Conservation (phyloP, 2,797 vertebrate genomes). For the Distichodus sexfasciatus region DNA sequence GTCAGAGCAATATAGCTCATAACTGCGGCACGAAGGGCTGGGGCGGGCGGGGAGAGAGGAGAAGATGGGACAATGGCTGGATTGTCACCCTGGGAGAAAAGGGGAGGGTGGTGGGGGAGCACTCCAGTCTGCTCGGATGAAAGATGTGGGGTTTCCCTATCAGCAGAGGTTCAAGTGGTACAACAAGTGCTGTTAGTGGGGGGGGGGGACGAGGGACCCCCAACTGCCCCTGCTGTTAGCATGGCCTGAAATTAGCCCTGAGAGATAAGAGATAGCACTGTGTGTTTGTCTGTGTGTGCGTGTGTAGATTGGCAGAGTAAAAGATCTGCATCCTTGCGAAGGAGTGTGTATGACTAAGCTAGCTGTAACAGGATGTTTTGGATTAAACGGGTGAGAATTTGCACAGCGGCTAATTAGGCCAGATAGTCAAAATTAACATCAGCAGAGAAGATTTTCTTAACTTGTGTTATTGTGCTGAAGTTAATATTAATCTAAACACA, state of each 20-base stretch:
- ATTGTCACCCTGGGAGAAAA: slow-evolving; percentile 83
- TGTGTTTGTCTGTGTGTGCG: slow-evolving; percentile 25
- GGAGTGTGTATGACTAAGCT: background rate
- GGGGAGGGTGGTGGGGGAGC: slow-evolving; percentile 53
- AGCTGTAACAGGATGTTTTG: slow-evolving; percentile 11
- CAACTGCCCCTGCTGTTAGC: slow-evolving; percentile 46
- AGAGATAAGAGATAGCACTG: slow-evolving; percentile 66
- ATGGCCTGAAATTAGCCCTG: slow-evolving; percentile 65
- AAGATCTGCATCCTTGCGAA: background rate
- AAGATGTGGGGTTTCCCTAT: slow-evolving; percentile 70
- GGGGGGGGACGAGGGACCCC: slow-evolving; percentile 24
- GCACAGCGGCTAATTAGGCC: background rate
- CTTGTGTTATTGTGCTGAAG: background rate
- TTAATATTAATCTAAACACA: background rate
- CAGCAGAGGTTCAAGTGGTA: slow-evolving; percentile 63
- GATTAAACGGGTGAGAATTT: slow-evolving; percentile 2
- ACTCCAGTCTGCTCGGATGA: slow-evolving; percentile 63
- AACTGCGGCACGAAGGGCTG: slow-evolving; percentile 62
- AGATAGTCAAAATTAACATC: too few species aligned
- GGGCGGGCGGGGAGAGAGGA: slow-evolving; percentile 58
- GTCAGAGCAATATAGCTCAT: slow-evolving; percentile 99
- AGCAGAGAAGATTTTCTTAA: too few species aligned
- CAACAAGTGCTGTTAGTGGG: slow-evolving; percentile 72
- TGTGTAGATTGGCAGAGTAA: background rate
- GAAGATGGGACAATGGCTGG: slow-evolving; percentile 85